Base-by-base conservation (phyloP, 2,113 vertebrate genomes). In the Bombycilla garrulus region DNA sequence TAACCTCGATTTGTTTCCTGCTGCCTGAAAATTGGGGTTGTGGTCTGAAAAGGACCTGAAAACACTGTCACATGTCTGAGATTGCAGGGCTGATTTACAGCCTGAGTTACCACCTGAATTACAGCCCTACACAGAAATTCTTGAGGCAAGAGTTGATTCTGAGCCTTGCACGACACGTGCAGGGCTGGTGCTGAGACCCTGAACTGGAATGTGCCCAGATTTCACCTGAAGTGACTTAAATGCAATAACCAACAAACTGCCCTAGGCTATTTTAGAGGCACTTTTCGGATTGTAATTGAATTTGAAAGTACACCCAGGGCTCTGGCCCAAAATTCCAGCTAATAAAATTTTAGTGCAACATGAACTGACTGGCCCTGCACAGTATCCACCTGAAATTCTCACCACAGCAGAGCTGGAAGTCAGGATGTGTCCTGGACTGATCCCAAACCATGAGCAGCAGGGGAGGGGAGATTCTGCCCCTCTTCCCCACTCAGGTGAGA, bases 11-110 rank as follows among this genome's bases (percentile, higher is more conserved):
- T 62, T 73, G 38, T 65, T 86, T 92, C 81, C 81, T 84, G 77
- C 64, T 50, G 10, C 22, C n/a, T 58, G 81, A 15, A 73, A 86
- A 44, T 16, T 72, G 61, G 79, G 86, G 80, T 48, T 89, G 33
- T 64, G 73, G 47, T 38, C 38, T 81, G 69, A 40, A 78, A 95
- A 77, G 25, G 86, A 44, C 54, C 83, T 81, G 73, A 54, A 81
- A 71, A 66, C 51, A 33, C 13, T 2, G 11, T 36, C 86, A 29
- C 1, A 2, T 57, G 72, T 35, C 64, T 54, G 22, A 54, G 80
- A 54, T 31, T 16, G 10, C 16, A 17, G 3, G 20, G 38, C 51
- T 5, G 47, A 89, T 84, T 53, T 53, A 48, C 45, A 81, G 48
- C 57, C 36, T 3, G 17, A 53, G 45, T 45, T 35, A 25, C 33